Evolutionary conservation across 2,888 invertebrate genomes (phyloP).

Genomic region (Napeogenes sylphis): DNA sequence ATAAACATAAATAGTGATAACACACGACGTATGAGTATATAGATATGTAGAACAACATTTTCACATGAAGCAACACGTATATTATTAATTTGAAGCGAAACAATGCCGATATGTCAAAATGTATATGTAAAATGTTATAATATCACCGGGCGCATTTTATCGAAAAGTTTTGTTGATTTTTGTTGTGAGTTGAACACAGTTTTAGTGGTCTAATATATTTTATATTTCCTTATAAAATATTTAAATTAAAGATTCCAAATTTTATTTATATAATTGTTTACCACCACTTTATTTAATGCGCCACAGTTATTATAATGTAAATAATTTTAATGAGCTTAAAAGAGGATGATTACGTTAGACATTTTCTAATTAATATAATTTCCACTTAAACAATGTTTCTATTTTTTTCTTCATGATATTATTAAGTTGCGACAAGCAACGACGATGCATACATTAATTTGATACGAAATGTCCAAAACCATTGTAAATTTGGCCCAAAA

Average conservation of each 20-base stretch:
- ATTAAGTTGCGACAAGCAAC: slow-evolving; percentile 8
- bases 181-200: slow-evolving; percentile 4
- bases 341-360: background rate
- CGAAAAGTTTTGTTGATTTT: slow-evolving; percentile 14
- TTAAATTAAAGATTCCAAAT: background rate
- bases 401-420: no score
- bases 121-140: slow-evolving; percentile 41
- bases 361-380: slow-evolving; percentile 1
- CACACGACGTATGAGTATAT: slow-evolving; percentile 16
- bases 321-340: slow-evolving; percentile 10
- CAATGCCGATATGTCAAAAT: slow-evolving; percentile 70
- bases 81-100: slow-evolving; percentile 64
- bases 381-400: no score
- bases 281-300: background rate
- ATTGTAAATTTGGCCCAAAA: slow-evolving; percentile 22
- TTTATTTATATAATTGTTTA: background rate
- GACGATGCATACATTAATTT: slow-evolving; percentile 4
- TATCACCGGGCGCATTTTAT: slow-evolving; percentile 38
- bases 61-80: slow-evolving; percentile 51
- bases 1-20: slow-evolving; percentile 15
- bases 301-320: slow-evolving; percentile 12
- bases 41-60: slow-evolving; percentile 44
- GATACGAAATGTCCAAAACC: background rate
- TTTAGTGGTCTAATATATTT: slow-evolving; percentile 3
- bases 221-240: background rate